phyloP scores from a whole-genome alignment of 1,140 invertebrate genomes.

The Phortica variegata region DNA sequence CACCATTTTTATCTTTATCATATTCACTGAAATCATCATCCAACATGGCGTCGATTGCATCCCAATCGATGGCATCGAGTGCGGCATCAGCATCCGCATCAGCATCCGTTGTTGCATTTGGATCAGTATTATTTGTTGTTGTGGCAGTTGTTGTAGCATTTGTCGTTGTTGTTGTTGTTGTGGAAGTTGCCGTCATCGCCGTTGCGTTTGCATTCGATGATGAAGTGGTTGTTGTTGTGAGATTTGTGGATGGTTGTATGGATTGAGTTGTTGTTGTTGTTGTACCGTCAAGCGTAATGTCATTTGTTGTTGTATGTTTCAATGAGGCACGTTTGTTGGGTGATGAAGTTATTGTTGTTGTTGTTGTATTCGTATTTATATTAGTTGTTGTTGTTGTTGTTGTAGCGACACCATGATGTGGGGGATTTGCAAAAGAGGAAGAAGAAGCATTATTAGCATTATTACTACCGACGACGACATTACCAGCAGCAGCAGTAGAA shows the following conservation, averaged over 20 bases:
- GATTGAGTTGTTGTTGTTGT: constrained; percentile 33
- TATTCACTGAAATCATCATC: constrained; percentile 56
- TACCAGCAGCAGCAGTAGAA: constrained; percentile 48
- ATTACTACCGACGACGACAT: constrained; percentile 55
- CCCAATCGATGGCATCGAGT: constrained; percentile 52
- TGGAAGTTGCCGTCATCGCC: constrained; percentile 34
- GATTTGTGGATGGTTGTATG: constrained; percentile 22
- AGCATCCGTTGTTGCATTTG: constrained; percentile 34
- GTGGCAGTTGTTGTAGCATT: constrained; percentile 11
- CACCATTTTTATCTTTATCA: constrained; percentile 56
- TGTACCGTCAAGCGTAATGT: constrained; percentile 4
- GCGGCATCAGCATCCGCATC: constrained; percentile 44
- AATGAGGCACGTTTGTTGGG: constrained; percentile 41
- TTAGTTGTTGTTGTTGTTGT: constrained; percentile 40
- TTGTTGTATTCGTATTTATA: too few species aligned
- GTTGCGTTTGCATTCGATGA: constrained; percentile 46
- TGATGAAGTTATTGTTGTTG: constrained; percentile 11
- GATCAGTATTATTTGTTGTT: constrained; percentile 24
- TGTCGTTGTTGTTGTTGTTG: constrained; percentile 26
- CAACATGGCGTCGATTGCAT: constrained; percentile 52
- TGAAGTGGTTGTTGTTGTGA: constrained; percentile 39
- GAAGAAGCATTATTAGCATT: constrained; percentile 58
- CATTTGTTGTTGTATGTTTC: constrained; percentile 33
- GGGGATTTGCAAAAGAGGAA: constrained; percentile 58
- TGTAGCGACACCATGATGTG: constrained; percentile 49